Percentiles rank a stretch among this genome's conserved stretches.
phyloP scores from a whole-genome alignment of 2,888 invertebrate genomes.

The Leistus spinibarbis region DNA sequence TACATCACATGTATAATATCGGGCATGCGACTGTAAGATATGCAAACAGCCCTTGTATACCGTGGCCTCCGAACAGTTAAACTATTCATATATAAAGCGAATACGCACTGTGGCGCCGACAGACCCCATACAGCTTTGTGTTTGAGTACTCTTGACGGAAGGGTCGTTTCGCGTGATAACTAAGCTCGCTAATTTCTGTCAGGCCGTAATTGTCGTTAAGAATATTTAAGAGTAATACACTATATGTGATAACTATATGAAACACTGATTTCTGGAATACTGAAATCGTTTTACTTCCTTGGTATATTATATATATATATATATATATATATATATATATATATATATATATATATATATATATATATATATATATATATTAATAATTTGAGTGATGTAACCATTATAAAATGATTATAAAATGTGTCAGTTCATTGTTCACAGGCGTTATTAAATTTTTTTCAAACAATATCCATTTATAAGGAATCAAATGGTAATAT shows the following conservation, averaged over 20 bases:
- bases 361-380: too few relatives aligned
- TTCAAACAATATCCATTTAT: not conserved
- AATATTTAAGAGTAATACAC: slow-evolving; percentile 33
- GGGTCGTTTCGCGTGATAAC: slow-evolving; percentile 33
- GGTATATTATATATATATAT: too few relatives aligned
- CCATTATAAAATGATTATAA: not conserved
- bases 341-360: too few relatives aligned
- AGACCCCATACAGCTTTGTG: not conserved
- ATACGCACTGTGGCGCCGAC: not conserved
- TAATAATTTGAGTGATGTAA: too few relatives aligned
- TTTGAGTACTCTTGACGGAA: not conserved
- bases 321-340: too few relatives aligned
- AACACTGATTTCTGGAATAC: too few relatives aligned
- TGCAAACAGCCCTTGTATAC: slow-evolving; percentile 22
- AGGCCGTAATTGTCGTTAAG: slow-evolving; percentile 32
- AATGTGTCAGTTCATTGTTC: not conserved
- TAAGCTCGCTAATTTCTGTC: slow-evolving; percentile 36
- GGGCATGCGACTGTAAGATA: slow-evolving; percentile 18
- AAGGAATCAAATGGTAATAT: not conserved
- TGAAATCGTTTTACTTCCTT: too few relatives aligned
- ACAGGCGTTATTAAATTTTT: not conserved
- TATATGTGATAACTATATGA: slow-evolving; percentile 32
- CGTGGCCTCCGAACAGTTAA: slow-evolving; percentile 20
- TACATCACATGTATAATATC: slow-evolving; percentile 37
- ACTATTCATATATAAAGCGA: slow-evolving; percentile 35